phyloP scores from a whole-genome alignment of 2,797 vertebrate species.

The Gambelia wislizenii region DNA sequence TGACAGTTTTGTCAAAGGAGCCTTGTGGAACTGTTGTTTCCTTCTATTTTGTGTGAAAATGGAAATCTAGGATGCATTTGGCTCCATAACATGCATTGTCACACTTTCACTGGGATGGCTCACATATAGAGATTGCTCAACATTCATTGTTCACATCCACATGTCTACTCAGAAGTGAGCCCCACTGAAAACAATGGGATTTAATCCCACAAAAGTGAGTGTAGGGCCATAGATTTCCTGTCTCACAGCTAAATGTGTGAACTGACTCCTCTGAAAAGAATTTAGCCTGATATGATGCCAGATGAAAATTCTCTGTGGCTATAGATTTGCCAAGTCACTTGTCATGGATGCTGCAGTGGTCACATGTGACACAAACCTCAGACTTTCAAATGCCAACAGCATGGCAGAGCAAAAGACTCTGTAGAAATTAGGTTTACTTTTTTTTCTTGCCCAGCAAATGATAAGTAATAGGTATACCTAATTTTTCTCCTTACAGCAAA shows the following conservation, averaged over 20 bases:
- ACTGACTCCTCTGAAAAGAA: no score
- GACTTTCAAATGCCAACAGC: background rate
- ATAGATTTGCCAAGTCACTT: background rate
- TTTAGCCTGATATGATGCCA: background rate
- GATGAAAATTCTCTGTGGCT: no score
- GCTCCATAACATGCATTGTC: slow-evolving; percentile 69
- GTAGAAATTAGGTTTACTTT: background rate
- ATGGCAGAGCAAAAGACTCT: background rate
- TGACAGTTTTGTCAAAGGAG: slow-evolving; percentile 76
- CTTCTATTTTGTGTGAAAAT: slow-evolving; percentile 81
- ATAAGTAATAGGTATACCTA: background rate
- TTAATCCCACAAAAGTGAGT: background rate
- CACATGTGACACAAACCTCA: background rate
- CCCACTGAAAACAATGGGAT: no score
- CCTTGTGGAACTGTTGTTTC: slow-evolving; percentile 79
- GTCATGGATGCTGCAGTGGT: background rate
- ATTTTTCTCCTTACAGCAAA: background rate
- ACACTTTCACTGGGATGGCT: slow-evolving; percentile 74
- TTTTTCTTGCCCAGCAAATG: background rate
- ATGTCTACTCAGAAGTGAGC: background rate
- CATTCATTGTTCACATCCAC: background rate
- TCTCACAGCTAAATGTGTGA: no score
- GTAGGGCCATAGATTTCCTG: no score
- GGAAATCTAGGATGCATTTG: slow-evolving; percentile 60
- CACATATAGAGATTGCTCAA: slow-evolving; percentile 58